Conservation (phyloP, 2,888 invertebrate genomes). For the Ischnura elegans region DNA sequence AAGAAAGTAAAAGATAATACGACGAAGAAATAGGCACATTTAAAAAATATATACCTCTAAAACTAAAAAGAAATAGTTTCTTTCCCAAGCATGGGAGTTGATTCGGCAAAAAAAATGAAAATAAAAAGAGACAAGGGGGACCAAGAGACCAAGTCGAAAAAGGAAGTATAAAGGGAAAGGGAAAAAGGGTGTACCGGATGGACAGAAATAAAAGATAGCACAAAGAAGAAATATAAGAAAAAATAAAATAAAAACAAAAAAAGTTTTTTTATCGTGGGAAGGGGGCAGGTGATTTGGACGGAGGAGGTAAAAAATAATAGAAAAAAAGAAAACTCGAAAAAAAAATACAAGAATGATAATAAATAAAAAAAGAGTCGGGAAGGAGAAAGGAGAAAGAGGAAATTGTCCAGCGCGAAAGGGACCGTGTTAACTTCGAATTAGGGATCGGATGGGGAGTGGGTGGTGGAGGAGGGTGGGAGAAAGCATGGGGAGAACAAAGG, state of each 20-base stretch:
- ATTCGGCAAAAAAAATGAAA: neutral
- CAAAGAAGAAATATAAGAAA: no score
- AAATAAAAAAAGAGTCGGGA: neutral
- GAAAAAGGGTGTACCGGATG: no score
- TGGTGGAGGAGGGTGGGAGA: neutral
- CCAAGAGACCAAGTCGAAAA: neutral
- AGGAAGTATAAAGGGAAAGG: neutral
- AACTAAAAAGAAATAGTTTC: no score
- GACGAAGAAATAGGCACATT: no score
- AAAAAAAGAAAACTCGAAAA: neutral
- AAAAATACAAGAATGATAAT: no score
- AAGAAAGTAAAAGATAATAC: neutral
- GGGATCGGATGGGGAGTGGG: neutral
- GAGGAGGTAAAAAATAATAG: neutral
- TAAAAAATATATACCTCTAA: no score
- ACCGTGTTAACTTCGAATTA: conserved; percentile 22
- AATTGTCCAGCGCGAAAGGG: conserved; percentile 5
- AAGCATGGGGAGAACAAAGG: neutral
- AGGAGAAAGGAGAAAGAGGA: neutral
- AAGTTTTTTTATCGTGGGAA: no score
- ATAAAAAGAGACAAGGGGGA: neutral
- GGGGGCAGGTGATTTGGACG: no score
- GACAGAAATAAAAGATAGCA: no score
- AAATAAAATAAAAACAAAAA: no score
- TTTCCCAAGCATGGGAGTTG: neutral